A percentile compares a stretch with the other conserved stretches of the same genome.
These are phyloP conservation scores for Temnothorax unifasciatus DNA, from an alignment of 2,888 invertebrate species.

Conservation along the genomic window DNA sequence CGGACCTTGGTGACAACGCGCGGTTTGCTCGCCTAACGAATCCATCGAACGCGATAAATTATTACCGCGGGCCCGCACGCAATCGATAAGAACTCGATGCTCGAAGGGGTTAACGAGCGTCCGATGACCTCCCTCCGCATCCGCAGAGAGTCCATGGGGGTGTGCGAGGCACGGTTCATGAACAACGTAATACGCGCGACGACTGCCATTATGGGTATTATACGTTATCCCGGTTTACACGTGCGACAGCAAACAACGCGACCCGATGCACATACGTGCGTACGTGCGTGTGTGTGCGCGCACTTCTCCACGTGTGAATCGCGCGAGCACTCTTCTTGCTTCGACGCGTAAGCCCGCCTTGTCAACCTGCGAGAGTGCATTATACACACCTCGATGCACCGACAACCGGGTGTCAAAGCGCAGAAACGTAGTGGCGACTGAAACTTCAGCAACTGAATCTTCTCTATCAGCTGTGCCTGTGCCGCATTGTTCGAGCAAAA, in stretches of 20 bases:
- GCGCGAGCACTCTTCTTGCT: constrained; percentile 36
- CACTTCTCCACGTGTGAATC: constrained; percentile 5
- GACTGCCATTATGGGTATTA: constrained; percentile 51
- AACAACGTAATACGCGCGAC: constrained; percentile 51
- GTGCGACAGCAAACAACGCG: constrained; percentile 44
- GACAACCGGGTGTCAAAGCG: neutral
- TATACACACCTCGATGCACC: constrained; percentile 24
- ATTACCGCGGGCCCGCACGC: constrained; percentile 46
- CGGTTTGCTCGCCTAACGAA: constrained; percentile 41
- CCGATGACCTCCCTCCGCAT: constrained; percentile 49
- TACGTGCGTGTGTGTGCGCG: neutral
- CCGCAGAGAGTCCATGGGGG: constrained; percentile 15
- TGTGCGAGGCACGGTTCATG: constrained; percentile 36
- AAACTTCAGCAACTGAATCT: neutral
- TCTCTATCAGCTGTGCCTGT: neutral
- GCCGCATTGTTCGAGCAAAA: neutral
- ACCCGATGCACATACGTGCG: neutral
- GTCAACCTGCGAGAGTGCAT: constrained; percentile 31
- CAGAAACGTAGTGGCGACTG: neutral
- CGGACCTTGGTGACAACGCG: neutral
- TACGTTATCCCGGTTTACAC: constrained; percentile 56
- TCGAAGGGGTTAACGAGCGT: constrained; percentile 55
- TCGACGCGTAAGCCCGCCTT: constrained; percentile 28
- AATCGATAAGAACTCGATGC: constrained; percentile 57
- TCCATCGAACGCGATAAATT: constrained; percentile 55